A percentile compares a stretch with the other conserved stretches of the same genome.
Evolutionary conservation across 2,797 vertebrate species (phyloP).

Genomic region (Pampus argenteus): DNA sequence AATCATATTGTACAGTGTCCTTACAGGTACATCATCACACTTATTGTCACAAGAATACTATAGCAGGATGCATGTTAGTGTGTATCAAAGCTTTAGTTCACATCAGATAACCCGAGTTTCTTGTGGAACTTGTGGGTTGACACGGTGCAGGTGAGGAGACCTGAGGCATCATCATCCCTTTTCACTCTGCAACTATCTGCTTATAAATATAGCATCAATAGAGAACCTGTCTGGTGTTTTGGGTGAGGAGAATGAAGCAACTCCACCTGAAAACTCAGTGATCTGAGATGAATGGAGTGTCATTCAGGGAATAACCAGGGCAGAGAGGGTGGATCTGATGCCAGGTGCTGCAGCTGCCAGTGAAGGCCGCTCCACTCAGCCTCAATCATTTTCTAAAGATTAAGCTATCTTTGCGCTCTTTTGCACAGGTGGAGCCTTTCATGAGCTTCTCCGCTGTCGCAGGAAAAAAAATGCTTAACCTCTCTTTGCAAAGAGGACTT

Average conservation of each 20-base stretch:
- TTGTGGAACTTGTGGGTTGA: slow-evolving; percentile 54
- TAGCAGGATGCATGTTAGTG: slow-evolving; percentile 23
- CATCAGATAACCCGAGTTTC: slow-evolving; percentile 51
- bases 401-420: slow-evolving; percentile 48
- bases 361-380: slow-evolving; percentile 61
- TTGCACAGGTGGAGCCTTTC: slow-evolving; percentile 51
- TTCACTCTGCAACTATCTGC: slow-evolving; percentile 57
- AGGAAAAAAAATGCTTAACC: slow-evolving; percentile 47
- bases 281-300: slow-evolving; percentile 77
- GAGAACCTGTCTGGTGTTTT: slow-evolving; percentile 68
- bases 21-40: slow-evolving; percentile 2
- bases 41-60: slow-evolving; percentile 15
- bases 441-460: slow-evolving; percentile 38
- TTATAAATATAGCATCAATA: slow-evolving; percentile 84
- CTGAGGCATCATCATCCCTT: slow-evolving; percentile 63
- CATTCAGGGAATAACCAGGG: slow-evolving; percentile 70
- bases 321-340: slow-evolving; percentile 64
- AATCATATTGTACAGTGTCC: not conserved
- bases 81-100: slow-evolving; percentile 48
- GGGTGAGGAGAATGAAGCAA: slow-evolving; percentile 73
- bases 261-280: slow-evolving; percentile 72
- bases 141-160: slow-evolving; percentile 58
- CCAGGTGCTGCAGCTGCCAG: slow-evolving; percentile 60
- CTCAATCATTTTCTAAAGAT: slow-evolving; percentile 65
- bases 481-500: slow-evolving; percentile 25